These are phyloP conservation scores for Heliconius ismenius DNA, from an alignment of 2,888 invertebrate genomes.

Conservation along the genomic window DNA sequence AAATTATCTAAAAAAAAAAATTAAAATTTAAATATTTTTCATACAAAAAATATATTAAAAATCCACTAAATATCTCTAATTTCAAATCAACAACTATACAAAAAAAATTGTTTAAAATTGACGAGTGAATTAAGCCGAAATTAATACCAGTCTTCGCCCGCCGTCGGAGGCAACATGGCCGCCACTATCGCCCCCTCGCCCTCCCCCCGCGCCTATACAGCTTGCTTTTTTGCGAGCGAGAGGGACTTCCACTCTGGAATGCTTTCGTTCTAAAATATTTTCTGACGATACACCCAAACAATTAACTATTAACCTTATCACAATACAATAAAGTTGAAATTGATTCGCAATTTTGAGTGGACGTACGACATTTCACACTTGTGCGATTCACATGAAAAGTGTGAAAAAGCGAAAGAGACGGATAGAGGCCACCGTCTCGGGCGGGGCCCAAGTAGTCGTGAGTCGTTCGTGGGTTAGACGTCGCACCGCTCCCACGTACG, in stretches of 20 bases:
- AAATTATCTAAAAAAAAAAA: not conserved
- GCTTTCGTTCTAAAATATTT: slow-evolving; percentile 81
- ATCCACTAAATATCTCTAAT: slow-evolving; percentile 16
- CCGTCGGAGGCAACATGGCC: slow-evolving; percentile 77
- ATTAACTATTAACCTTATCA: slow-evolving; percentile 43
- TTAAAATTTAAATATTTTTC: too few relatives aligned
- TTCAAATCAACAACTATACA: slow-evolving; percentile 47
- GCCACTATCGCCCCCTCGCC: slow-evolving; percentile 61
- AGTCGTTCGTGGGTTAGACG: slow-evolving; percentile 80
- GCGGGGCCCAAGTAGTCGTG: slow-evolving; percentile 81
- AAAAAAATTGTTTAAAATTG: slow-evolving; percentile 66
- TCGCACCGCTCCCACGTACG: slow-evolving; percentile 65
- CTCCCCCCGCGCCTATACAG: slow-evolving; percentile 61
- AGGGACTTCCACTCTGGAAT: slow-evolving; percentile 77
- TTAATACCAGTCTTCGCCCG: slow-evolving; percentile 78
- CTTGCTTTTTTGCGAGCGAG: slow-evolving; percentile 81
- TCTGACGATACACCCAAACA: slow-evolving; percentile 53
- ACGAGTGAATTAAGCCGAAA: slow-evolving; percentile 75
- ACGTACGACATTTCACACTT: slow-evolving; percentile 50
- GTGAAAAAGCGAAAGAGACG: slow-evolving; percentile 82
- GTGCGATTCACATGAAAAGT: slow-evolving; percentile 70
- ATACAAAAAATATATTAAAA: not conserved
- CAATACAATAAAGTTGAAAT: slow-evolving; percentile 39
- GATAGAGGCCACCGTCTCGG: slow-evolving; percentile 80
- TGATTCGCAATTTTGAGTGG: slow-evolving; percentile 23